Base-by-base conservation (phyloP, 2,888 invertebrate genomes). In the Netelia inedita region DNA sequence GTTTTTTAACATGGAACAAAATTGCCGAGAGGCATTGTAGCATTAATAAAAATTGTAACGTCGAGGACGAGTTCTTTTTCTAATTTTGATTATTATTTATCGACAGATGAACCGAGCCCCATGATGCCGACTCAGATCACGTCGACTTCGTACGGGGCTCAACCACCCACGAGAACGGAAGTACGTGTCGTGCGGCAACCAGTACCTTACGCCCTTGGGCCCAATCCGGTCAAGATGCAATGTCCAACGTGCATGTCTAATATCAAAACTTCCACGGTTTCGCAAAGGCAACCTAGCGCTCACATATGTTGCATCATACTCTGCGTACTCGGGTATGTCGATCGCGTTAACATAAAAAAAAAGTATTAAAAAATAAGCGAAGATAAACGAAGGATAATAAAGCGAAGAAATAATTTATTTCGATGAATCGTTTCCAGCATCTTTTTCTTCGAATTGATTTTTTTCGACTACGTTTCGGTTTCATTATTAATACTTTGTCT, bases 241-340 rank as follows among this genome's bases (percentile, higher is more conserved):
- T 94, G 94, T 83, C 94, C 94, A 1, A 92, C 92, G 6, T 94
- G 94, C 87, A 93, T 91, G 69, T 91, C 93, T n/a, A 92, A 94
- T 71, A 93, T 94, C 50, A 94, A 94, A 87, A 94, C 94, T 1
- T 92, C 93, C n/a, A 94, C 94, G 14, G 92, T 93, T 68, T 92
- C 94, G 10, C 93, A 94, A 86, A 94, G 94, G 82, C 94, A 94
- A 66, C 91, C 94, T 0, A 92, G 93, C 85, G 94, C 94, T 61
- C 94, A 94, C 85, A 88, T 94, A 28, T 93, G 94, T 55, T 94
- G 94, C 83, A 93, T 94, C 61, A 86, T 93, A 46, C 92, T 94
- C 11, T 94, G 93, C 82, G 86, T 94, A 75, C 85, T 93, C 10
- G 93, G 94, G 94, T 94, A 83, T 89, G 90, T 28, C 5, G 5